Percentiles rank a stretch among this genome's conserved stretches.
These are phyloP conservation scores for Leptatherina wallacei DNA, from an alignment of 2,797 vertebrate genomes.

Conservation along the genomic window DNA sequence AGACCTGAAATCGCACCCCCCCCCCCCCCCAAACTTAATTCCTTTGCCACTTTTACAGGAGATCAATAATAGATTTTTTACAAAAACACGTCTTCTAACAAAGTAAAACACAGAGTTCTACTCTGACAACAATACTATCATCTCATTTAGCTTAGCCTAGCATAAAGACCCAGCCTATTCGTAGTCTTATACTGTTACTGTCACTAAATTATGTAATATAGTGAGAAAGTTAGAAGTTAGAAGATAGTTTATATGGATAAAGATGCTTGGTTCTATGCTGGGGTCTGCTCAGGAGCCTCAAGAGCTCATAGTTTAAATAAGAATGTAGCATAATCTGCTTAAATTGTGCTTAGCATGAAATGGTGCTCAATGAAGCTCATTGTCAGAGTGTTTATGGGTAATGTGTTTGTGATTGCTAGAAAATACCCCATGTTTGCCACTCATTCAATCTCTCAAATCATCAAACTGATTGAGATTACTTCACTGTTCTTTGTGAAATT, in stretches of 20 bases:
- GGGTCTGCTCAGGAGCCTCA: neutral
- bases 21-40: conserved; percentile 34
- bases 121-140: neutral
- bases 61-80: conserved; percentile 6
- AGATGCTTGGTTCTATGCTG: neutral
- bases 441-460: too few relatives aligned
- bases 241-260: neutral
- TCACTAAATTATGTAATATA: neutral
- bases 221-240: neutral
- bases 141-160: neutral
- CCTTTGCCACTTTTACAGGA: conserved; percentile 4
- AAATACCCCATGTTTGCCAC: too few relatives aligned
- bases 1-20: conserved; percentile 26
- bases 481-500: too few relatives aligned
- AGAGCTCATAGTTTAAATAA: too few relatives aligned
- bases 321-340: too few relatives aligned
- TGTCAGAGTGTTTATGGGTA: too few relatives aligned
- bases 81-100: neutral
- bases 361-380: too few relatives aligned
- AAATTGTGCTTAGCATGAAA: too few relatives aligned
- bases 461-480: too few relatives aligned
- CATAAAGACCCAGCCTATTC: neutral
- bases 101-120: neutral
- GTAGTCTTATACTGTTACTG: neutral
- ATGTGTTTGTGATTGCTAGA: too few relatives aligned